These are phyloP conservation scores for Smittia sp. DNA, from an alignment of 2,888 invertebrate species.

Conservation along the genomic window DNA sequence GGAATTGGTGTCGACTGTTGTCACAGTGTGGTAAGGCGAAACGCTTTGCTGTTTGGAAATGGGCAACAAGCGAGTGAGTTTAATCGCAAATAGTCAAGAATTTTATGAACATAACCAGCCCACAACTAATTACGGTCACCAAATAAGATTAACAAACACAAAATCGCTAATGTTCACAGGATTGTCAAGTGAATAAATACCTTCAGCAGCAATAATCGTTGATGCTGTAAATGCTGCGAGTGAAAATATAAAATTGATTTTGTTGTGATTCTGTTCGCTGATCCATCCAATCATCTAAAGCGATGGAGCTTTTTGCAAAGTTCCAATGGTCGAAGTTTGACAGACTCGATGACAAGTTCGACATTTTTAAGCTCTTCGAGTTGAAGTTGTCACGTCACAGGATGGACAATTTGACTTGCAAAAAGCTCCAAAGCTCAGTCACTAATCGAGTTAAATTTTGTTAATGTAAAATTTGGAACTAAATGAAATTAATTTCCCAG, in stretches of 20 bases:
- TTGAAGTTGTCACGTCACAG: no score
- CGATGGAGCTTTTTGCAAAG: no score
- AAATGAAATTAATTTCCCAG: no score
- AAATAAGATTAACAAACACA: not conserved
- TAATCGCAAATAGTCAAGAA: no score
- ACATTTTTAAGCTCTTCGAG: no score
- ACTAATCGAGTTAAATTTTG: no score
- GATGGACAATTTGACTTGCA: no score
- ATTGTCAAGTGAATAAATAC: slow-evolving; percentile 34
- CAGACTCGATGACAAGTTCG: no score
- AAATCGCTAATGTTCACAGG: not conserved
- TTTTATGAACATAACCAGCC: not conserved
- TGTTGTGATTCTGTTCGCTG: not conserved
- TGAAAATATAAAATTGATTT: slow-evolving; percentile 25
- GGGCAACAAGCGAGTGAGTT: no score
- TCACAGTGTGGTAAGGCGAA: slow-evolving; percentile 89
- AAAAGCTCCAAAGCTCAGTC: no score
- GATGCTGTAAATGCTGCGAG: slow-evolving; percentile 42
- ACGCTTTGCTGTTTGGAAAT: slow-evolving; percentile 61
- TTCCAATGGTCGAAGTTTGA: no score
- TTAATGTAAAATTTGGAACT: not conserved
- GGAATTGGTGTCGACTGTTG: slow-evolving; percentile 74
- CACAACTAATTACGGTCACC: not conserved
- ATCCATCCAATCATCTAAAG: not conserved
- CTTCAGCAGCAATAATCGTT: slow-evolving; percentile 42